These are phyloP conservation scores for Zaprionus davidi DNA, from an alignment of 1,140 invertebrate genomes.

Conservation along the genomic window DNA sequence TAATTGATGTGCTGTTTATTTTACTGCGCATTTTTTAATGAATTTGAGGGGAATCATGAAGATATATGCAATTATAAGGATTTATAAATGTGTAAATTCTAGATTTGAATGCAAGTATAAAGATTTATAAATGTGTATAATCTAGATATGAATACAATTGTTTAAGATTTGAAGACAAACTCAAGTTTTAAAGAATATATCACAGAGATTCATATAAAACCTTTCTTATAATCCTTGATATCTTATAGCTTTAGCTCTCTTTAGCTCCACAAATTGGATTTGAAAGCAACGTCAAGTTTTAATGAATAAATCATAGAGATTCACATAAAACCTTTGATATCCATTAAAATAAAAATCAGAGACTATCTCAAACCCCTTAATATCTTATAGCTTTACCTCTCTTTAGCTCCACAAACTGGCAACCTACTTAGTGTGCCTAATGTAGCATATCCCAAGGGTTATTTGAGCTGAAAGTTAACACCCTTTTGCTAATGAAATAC, in stretches of 20 bases:
- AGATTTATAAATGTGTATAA: too few relatives aligned
- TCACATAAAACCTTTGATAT: not conserved
- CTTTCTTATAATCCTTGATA: not conserved
- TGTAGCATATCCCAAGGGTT: slow-evolving; percentile 1
- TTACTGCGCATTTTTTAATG: not conserved
- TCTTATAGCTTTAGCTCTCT: not conserved
- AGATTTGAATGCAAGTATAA: not conserved
- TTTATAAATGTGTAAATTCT: too few relatives aligned
- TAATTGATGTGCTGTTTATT: not conserved
- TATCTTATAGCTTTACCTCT: not conserved
- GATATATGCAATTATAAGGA: not conserved
- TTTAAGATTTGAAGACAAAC: not conserved
- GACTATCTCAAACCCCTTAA: too few relatives aligned
- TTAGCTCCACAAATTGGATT: not conserved
- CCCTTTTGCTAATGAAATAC: slow-evolving; percentile 42
- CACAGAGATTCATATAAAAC: not conserved
- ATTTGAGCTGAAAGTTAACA: slow-evolving; percentile 33
- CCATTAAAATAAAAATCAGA: not conserved
- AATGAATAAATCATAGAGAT: not conserved
- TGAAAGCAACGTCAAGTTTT: too few relatives aligned
- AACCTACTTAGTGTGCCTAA: not conserved
- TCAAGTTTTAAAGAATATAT: not conserved
- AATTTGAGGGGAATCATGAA: not conserved
- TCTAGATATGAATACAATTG: not conserved
- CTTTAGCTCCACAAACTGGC: not conserved